Conservation (phyloP, 1,140 invertebrate genomes). For the Pollicipes pollicipes region DNA sequence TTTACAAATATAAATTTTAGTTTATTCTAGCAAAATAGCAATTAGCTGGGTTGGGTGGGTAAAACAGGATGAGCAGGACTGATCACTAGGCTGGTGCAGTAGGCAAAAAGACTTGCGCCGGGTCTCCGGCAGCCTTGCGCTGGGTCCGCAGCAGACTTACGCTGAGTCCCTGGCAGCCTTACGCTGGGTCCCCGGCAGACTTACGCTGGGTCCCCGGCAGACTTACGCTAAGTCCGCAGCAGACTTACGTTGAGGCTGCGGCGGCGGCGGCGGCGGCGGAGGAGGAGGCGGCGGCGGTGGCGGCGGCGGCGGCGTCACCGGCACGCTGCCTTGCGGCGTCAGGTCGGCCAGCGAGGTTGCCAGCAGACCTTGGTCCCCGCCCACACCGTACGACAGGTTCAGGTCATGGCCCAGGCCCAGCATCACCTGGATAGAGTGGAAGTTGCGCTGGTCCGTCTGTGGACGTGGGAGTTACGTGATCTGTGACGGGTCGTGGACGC, state of each 20-base stretch:
- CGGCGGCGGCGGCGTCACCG: constrained; percentile 15
- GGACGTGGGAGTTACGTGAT: too few species aligned
- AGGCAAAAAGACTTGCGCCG: too few species aligned
- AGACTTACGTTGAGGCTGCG: constrained; percentile 26
- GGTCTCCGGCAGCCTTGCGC: too few species aligned
- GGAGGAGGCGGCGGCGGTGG: constrained; percentile 14
- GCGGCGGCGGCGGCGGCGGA: constrained; percentile 24
- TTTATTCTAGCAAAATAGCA: too few species aligned
- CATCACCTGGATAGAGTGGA: constrained; percentile 36
- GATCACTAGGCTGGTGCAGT: too few species aligned
- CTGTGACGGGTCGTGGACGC: too few species aligned
- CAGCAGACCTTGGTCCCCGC: constrained; percentile 11
- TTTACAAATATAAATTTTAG: too few species aligned
- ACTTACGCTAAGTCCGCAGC: constrained; percentile 4
- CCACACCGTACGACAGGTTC: constrained; percentile 16
- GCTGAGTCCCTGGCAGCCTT: constrained; percentile 32
- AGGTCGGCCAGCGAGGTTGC: constrained; percentile 3
- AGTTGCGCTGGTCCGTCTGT: constrained; percentile 6
- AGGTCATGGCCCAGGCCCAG: constrained; percentile 32
- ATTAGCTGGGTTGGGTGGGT: too few species aligned
- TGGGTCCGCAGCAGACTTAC: constrained; percentile 11
- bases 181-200: too few species aligned
- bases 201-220: too few species aligned
- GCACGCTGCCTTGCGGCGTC: constrained; percentile 1
- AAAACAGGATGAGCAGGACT: too few species aligned